Evolutionary conservation across 1,140 invertebrate genomes (phyloP), one percentile per base, ranked within the genome.

Genomic region (Physella acuta): DNA sequence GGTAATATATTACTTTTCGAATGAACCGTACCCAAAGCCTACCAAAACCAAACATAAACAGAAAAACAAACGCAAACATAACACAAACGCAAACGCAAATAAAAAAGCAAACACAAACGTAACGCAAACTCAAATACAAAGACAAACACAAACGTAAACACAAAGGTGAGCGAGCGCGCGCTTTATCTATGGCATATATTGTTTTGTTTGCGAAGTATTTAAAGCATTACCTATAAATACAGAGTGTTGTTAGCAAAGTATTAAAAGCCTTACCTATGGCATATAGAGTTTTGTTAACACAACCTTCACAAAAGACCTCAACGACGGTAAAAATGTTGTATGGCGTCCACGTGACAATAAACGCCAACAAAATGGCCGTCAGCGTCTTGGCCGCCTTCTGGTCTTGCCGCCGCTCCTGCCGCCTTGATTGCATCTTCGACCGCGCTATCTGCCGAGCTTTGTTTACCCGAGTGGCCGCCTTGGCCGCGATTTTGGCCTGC

Each of bases 271-370:
- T 63, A 81, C 79, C 79, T 68, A 80, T 76, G 34, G 73, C 68
- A 62, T 81, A 78, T 26, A 80, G 39, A 1, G 73, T 78, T 24
- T 66, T 49, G 59, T 75, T 58, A 37, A 84, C 76, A 67, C 76
- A 77, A 16, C 74, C 74, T 8, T 79, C 73, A 76, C 82, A 87
- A 74, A 87, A 88, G 3, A 82, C 79, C 68, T 86, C 81, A 16
- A 84, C 75, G 5, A 87, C 78, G n/a, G 85, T 83, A 67, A 80
- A 79, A 51, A 99, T 94, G 84, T 98, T 99, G 86, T 99, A 99
- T 56, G 97, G 97, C 51, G 95, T 96, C 97, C 97, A 99, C 2
- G 97, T 99, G 76, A 99, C 90, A 73, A 99, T 97, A 86, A 99
- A 99, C 58, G 96, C 96, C 64, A 98, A 85, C 70, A 99, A 87